Evolutionary conservation across 1,140 invertebrate species (phyloP), one percentile per base, ranked within the genome.

Genomic region (Sycophaga agraensis): DNA sequence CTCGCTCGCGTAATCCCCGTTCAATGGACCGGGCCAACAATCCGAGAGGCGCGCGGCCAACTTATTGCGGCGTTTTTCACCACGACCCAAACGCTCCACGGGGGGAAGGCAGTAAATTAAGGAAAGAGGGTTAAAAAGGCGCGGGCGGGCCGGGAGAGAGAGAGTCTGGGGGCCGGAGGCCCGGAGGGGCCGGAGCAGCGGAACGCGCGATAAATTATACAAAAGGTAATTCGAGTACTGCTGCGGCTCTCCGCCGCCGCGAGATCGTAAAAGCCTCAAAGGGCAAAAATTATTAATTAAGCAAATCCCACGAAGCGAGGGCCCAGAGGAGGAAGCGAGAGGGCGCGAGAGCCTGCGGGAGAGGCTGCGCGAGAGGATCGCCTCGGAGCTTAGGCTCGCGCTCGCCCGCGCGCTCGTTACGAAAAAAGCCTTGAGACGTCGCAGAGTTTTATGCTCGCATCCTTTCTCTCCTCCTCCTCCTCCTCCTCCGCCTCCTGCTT

Each of bases 211-310:
- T 60, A 60, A 60, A 34, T 53, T 60, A 45, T 53, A 37, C 43
- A 45, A 53, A 49, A 43, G 43, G 42, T 53, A 43, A 60, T 53
- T 60, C 31, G 50, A 53, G 50, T 35, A 39, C 11, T 9, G n/a
- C 17, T 14, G 51, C 24, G n/a, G 22, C 16, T 21, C 11, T 12
- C 34, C 21, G 48, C 14, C 6, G 7, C 2, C 37, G 12, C n/a
- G 35, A 42, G 35, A 50, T 60, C 28, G 21, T 53, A 43, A 60
- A 53, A 19, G 26, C 28, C 24, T 48, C 50, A 53, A 60, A 50
- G 58, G 40, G 49, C 50, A 61, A 45, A 51, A 61, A 54, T 61
- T 61, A 61, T 54, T 61, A 61, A 61, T 61, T 55, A 55, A 60
- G 39, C 40, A 54, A 60, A 61, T 61, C 28, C 59, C 34, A 46